Base-by-base conservation (phyloP, 2,888 invertebrate genomes). In the Lymantria dispar region DNA sequence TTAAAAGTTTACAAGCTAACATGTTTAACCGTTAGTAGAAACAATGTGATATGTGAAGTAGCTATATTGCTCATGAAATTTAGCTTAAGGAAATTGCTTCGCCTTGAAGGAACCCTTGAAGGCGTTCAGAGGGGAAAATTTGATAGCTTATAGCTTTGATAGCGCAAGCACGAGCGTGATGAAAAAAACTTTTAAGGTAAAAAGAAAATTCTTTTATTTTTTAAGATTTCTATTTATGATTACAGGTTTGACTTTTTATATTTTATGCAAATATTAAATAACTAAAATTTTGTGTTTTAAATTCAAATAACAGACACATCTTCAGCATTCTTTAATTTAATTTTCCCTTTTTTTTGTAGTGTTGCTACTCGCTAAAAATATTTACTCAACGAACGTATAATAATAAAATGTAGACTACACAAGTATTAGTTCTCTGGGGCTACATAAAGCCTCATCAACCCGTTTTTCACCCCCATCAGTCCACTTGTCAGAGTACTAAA, bases 61-160 rank as follows among this genome's bases (percentile, higher is more conserved):
- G 61, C 80, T 84, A 84, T 83, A 83, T 82, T 73, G 83, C 80
- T 86, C 85, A 83, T 88, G 86, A 88, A 90, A 87, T 82, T 86
- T 76, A 80, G 83, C 85, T 89, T 85, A 85, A 80, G 87, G 83
- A 88, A 88, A 91, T 89, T 90, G 88, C 86, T 80, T 79, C 76
- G 77, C 70, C 69, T 76, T 72, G 66, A 69, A 78, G 78, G 77
- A 83, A 80, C 79, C 78, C 79, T 81, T 78, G 75, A 78, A 76
- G 68, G 70, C 74, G 76, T 79, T 83, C 69, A 66, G 69, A 79
- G 80, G 74, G 77, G 81, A 83, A 85, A 85, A 87, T 87, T 88
- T 87, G 84, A 88, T 87, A 80, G 84, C 82, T 82, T 83, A 83
- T 79, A 80, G 78, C 80, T 78, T 74, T 80, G 78, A 82, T 83